Base-by-base conservation (phyloP, 1,140 invertebrate genomes). In the Gerris buenoi region DNA sequence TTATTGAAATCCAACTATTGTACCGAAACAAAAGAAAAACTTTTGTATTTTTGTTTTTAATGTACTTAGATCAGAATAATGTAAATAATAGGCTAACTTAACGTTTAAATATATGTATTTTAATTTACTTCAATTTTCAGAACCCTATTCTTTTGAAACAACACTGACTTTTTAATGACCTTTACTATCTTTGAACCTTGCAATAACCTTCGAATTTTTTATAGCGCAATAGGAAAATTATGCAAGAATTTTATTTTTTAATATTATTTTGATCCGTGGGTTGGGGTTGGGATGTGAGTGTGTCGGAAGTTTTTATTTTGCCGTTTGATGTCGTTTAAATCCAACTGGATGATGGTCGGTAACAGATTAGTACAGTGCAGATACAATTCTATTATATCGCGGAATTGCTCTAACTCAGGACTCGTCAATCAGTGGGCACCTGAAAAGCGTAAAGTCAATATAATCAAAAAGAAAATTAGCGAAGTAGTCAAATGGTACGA, bases 401-500 rank as follows among this genome's bases (percentile, higher is more conserved):
- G 33, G 18, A 10, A 46, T 18, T 5, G 5, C 18, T 46, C 33
- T 46, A 46, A 5, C 18, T 5, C 5, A 10, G 33, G 33, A 10
- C 18, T 46, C 5, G 33, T 46, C 5, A 46, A 46, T 10, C 33
- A 46, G 33, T 46, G 33, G 33, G 18, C 5, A 10, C 18, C 33
- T 10, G 33, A 46, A 46, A 18, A 18, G 5, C 5, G 18, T 10
- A 46, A 46, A 64, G 25, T 23, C 5, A 27, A 64, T 64, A 27
- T 29, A n/a, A 25, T 69, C 18, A 69, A 70, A 58, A 61, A 74
- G 18, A 78, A 77, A 72, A 68, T 78, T 57, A 71, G 65, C 27
- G 72, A 75, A 66, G 63, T 79, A 57, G 76, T 79, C 46, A 70
- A 71, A 62, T 80, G 78, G 77, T 81, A 81, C 70, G 77, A 77